Base-by-base conservation (phyloP, 2,797 vertebrate species). In the Micromesistius poutassou region DNA sequence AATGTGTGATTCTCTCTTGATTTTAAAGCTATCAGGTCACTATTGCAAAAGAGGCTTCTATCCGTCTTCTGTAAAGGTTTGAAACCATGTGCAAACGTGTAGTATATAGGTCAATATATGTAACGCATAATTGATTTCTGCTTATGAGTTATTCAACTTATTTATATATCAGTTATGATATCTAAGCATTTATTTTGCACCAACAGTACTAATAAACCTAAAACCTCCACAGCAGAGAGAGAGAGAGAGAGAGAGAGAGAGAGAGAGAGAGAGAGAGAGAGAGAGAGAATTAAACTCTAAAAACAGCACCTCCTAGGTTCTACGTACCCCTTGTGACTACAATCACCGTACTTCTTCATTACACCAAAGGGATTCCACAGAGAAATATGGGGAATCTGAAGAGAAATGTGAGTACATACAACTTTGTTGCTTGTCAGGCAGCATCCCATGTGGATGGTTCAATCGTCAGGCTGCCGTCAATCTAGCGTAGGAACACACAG, bases 361-460 rank as follows among this genome's bases (percentile, higher is more conserved):
- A 40, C 35, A 40, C 25, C 36, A 42, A n/a, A 30, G 13, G 4
- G 22, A 28, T 8, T 74, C 72, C 72, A 42, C 36, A 71, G 68
- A 31, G 68, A 71, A 71, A 71, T 71, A 35, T 42, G 5, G 30
- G 74, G 31, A 55, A 30, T 30, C 74, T 30, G 22, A 5, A 81
- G 74, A 77, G 40, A 90, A 88, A 83, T 80, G 38, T 78, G n/a
- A 78, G 50, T 89, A 89, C 89, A 19, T 89, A 87, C 89, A 84
- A 90, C 82, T 87, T 87, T 73, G 79, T 77, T 89, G 83, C 76
- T 82, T 83, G 77, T 73, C 72, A 73, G 74, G 72, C 14, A 72
- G 82, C 84, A 87, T 4, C 90, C 89, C 91, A 90, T 91, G 78
- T 28, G 40, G 74, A 84, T 46, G 81, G 79, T 73, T 79, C 79